Evolutionary conservation across 2,888 invertebrate genomes (phyloP).

Genomic region (Drosophila nigritarsus): DNA sequence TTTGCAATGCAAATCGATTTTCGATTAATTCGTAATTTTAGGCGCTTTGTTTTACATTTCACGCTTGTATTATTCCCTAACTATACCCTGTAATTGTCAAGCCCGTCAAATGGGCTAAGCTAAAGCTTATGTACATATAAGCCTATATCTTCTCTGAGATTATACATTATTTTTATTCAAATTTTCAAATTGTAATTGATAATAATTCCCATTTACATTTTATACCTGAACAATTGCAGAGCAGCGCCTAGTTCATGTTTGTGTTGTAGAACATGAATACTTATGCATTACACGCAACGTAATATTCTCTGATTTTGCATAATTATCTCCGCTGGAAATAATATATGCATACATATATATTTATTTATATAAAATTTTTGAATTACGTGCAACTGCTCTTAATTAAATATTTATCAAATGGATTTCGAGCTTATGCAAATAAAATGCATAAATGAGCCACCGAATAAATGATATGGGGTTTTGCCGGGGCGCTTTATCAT

Average conservation of each 20-base stretch:
- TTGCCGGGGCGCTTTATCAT: constrained; percentile 11
- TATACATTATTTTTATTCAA: not conserved
- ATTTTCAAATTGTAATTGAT: not conserved
- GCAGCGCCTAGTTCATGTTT: not conserved
- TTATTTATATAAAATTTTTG: constrained; percentile 15
- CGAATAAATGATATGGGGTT: constrained; percentile 47
- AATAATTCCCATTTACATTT: not conserved
- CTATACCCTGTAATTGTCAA: constrained; percentile 27
- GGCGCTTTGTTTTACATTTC: constrained; percentile 28
- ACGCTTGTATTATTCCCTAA: constrained; percentile 8
- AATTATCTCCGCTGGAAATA: constrained; percentile 49
- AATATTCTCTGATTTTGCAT: constrained; percentile 55
- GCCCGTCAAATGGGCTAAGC: not conserved
- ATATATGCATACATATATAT: constrained; percentile 13
- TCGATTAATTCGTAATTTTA: constrained; percentile 69
- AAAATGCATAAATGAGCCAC: constrained; percentile 52
- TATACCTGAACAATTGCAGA: not conserved
- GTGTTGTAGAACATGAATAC: not conserved
- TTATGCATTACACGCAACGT: constrained; percentile 19
- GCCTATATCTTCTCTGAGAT: not conserved
- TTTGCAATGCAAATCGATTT: constrained; percentile 58
- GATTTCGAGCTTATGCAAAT: constrained; percentile 69
- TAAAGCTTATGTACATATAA: not conserved
- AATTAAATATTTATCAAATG: constrained; percentile 78
- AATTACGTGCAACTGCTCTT: constrained; percentile 31